Evolutionary conservation across 2,797 vertebrate species (phyloP).

Genomic region (Tokudaia tokunoshimensis): DNA sequence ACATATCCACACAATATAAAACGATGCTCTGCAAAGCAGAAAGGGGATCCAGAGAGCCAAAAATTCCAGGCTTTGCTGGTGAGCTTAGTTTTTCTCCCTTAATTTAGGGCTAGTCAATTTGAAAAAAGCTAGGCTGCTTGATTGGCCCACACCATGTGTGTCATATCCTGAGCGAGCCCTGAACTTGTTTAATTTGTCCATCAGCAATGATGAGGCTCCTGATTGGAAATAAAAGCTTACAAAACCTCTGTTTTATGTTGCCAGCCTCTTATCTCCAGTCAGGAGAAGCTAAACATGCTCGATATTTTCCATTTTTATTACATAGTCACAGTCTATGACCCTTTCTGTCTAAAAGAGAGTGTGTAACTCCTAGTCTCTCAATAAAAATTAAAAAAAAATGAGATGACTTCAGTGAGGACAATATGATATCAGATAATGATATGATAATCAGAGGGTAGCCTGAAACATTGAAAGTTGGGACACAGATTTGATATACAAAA

Average conservation of each 20-base stretch:
- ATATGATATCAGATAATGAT: background rate
- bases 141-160: background rate
- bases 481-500: background rate
- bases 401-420: background rate
- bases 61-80: background rate
- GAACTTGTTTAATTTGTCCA: background rate
- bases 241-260: background rate
- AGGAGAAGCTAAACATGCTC: background rate
- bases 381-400: background rate
- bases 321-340: rapidly evolving
- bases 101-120: background rate
- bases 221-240: no score
- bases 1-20: background rate
- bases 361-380: background rate
- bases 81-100: background rate
- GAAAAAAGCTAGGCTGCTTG: background rate
- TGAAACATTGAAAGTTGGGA: background rate
- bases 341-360: background rate
- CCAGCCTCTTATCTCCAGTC: background rate
- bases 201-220: background rate
- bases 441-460: background rate
- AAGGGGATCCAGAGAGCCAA: background rate
- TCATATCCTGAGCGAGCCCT: background rate
- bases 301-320: background rate
- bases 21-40: background rate